Percentiles rank a stretch among this genome's conserved stretches.
Conservation (phyloP, 1,140 invertebrate species). For the Bombus pyrosoma region DNA sequence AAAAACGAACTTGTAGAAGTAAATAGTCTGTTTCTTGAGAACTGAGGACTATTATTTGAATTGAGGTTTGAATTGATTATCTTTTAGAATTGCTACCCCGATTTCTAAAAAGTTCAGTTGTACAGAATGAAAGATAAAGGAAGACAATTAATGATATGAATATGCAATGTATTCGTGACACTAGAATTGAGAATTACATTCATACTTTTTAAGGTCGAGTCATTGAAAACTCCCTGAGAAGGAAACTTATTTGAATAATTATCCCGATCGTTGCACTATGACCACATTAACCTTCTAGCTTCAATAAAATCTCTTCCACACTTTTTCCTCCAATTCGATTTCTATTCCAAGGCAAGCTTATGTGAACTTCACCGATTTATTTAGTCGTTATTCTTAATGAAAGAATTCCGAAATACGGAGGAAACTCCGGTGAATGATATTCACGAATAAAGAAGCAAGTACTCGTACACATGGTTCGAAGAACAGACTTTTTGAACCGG, state of each 20-base stretch:
- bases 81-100: too few species aligned
- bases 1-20: background rate
- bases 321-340: background rate
- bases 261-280: background rate
- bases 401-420: background rate
- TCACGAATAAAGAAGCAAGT: background rate
- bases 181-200: background rate
- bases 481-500: too few species aligned
- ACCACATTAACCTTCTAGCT: background rate
- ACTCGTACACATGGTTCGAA: background rate
- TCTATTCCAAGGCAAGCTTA: background rate
- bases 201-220: background rate
- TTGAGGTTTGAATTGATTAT: too few species aligned
- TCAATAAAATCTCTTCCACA: background rate
- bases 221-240: background rate
- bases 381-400: background rate
- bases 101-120: background rate
- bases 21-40: background rate
- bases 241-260: slow-evolving; percentile 6
- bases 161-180: background rate
- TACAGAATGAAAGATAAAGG: background rate
- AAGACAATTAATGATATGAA: background rate
- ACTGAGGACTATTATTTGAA: background rate
- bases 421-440: background rate
- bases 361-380: background rate